A percentile compares a stretch with the other conserved stretches of the same genome.
Evolutionary conservation across 2,113 vertebrate genomes (phyloP).

Genomic region (Equus quagga): DNA sequence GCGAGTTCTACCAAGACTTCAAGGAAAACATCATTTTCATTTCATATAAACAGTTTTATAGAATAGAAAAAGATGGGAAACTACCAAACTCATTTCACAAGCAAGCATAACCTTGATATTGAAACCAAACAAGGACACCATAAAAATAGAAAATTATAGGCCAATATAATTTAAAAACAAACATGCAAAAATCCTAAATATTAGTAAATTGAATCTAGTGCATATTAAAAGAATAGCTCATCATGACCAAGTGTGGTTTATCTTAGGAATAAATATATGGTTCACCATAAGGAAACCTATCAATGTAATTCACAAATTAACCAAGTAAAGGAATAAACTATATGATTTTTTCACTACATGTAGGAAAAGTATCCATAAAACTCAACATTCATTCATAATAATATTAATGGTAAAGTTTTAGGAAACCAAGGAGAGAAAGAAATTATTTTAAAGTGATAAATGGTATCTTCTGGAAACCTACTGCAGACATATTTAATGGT

Average conservation of each 20-base stretch:
- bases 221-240: background rate
- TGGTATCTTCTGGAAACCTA: background rate
- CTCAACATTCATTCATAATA: conserved; percentile 12
- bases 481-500: background rate
- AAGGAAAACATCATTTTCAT: background rate
- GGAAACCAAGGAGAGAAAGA: background rate
- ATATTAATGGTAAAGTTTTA: conserved; percentile 1
- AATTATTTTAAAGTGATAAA: conserved; percentile 46
- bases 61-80: background rate
- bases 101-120: background rate
- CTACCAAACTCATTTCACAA: background rate
- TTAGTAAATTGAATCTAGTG: background rate
- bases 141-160: background rate
- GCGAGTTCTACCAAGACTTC: background rate
- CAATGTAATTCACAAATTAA: background rate
- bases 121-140: background rate
- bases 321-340: background rate
- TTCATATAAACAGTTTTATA: conserved; percentile 5
- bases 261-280: conserved; percentile 25
- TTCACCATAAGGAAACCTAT: background rate
- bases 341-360: background rate
- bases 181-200: background rate
- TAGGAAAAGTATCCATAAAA: background rate
- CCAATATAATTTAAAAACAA: background rate
- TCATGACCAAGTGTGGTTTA: background rate